phyloP scores from a whole-genome alignment of 2,888 invertebrate species.

The Scaptodrosophila latifasciaeformis region DNA sequence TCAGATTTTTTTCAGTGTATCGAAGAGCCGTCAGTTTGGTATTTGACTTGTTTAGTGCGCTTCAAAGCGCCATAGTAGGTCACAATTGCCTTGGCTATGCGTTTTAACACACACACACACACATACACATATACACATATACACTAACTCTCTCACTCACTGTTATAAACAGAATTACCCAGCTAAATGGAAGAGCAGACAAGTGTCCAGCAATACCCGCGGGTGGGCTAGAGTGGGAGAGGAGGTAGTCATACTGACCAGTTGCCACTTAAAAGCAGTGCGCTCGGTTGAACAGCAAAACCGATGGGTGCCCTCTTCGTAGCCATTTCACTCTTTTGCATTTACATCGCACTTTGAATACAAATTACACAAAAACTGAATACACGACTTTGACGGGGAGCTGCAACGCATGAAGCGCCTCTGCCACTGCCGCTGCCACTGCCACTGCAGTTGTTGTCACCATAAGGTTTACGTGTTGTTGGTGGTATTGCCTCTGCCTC shows the following conservation, averaged over 20 bases:
- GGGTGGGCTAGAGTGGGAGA: conserved; percentile 29
- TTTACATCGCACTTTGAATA: conserved; percentile 57
- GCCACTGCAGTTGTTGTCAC: too few relatives aligned
- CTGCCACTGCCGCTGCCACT: conserved; percentile 10
- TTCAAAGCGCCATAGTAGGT: conserved; percentile 26
- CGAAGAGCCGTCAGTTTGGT: background rate
- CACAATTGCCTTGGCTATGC: conserved; percentile 25
- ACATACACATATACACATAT: background rate
- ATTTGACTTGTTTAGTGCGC: conserved; percentile 19
- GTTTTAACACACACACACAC: background rate
- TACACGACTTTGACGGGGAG: conserved; percentile 41
- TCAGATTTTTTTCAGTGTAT: conserved; percentile 16
- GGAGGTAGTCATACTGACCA: background rate
- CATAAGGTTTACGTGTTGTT: conserved; percentile 6
- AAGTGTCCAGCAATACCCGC: conserved; percentile 30
- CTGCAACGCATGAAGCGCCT: background rate
- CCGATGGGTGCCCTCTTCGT: background rate
- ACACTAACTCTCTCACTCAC: background rate
- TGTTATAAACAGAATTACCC: too few relatives aligned
- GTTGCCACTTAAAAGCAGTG: conserved; percentile 46
- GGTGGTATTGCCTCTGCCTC: conserved; percentile 14
- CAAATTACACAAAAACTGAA: conserved; percentile 58
- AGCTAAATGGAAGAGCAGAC: too few relatives aligned
- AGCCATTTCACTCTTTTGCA: conserved; percentile 10
- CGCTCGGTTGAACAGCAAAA: conserved; percentile 24